Base-by-base conservation (phyloP, 2,113 vertebrate genomes). In the Bufo gargarizans region DNA sequence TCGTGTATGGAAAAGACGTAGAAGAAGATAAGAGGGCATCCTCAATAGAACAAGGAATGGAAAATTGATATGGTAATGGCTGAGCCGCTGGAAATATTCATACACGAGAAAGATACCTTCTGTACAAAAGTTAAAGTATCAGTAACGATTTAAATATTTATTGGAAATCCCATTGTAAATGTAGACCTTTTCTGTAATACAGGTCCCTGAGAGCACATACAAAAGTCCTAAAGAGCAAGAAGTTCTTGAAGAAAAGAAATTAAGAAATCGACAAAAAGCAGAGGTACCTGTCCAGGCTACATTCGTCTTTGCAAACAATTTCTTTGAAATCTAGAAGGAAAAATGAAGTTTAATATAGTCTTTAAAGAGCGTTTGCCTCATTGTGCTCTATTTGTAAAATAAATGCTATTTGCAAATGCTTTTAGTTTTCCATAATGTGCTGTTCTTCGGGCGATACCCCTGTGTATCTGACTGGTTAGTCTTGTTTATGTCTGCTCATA, bases 121-220 rank as follows among this genome's bases (percentile, higher is more conserved):
- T 67, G 63, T 63, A 69, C 9, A 3, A 22, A 33, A 33, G 3
- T 8, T 12, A 69, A 4, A 2, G 11, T 7, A 45, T 43, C 43
- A 33, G 16, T 47, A 47, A 74, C 2, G 47, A 17, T 81, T 17
- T 61, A 0, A 8, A 6, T 58, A 22, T 47, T 61, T 59, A 11
- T 45, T 47, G 56, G 79, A 47, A 43, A 56, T 10, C 4, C 16
- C 8, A 71, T 56, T 84, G 50, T 84, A 74, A 72, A 76, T 12
- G 33, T 58, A 4, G n/a, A 49, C 16, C 33, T 14, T 81, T 47
- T 90, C 83, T 88, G 90, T n/a, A n/a, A 67, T 50, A 0, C 71
- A 99, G 98, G 93, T 97, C 85, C 97, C 97, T 90, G 82, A 58
- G 88, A 94, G 92, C 89, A 97, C 93, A 49, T 97, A 97, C 90